Conservation (phyloP, 2,888 invertebrate genomes). For the Rhagophthalmus giganteus region DNA sequence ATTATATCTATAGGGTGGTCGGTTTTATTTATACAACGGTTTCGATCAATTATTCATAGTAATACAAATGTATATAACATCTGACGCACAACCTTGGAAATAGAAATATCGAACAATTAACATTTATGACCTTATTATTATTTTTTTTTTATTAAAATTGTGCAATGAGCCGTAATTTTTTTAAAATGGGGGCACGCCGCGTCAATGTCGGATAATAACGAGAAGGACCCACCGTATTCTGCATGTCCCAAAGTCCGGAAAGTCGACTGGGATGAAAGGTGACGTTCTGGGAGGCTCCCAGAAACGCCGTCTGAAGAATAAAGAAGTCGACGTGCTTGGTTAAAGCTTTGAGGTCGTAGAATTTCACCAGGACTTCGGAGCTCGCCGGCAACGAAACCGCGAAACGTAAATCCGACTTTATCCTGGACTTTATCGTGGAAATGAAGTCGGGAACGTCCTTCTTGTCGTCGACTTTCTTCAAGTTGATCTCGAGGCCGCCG, state of each 20-base stretch:
- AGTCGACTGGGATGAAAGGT: constrained; percentile 76
- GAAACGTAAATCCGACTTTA: constrained; percentile 60
- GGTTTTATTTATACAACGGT: too few relatives aligned
- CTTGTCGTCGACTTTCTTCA: constrained; percentile 49
- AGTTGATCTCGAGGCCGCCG: constrained; percentile 50
- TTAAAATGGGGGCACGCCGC: too few relatives aligned
- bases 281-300: constrained; percentile 66
- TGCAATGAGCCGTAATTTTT: too few relatives aligned
- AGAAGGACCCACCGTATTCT: constrained; percentile 75
- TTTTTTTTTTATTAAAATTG: too few relatives aligned
- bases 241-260: constrained; percentile 76
- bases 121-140: too few relatives aligned
- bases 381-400: constrained; percentile 66
- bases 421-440: constrained; percentile 55
- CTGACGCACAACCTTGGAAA: too few relatives aligned
- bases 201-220: too few relatives aligned
- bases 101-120: too few relatives aligned
- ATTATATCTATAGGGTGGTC: too few relatives aligned
- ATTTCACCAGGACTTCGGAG: constrained; percentile 69
- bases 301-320: constrained; percentile 68
- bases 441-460: constrained; percentile 58
- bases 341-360: constrained; percentile 68
- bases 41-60: too few relatives aligned
- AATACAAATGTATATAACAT: too few relatives aligned
- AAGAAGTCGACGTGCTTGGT: constrained; percentile 69